Evolutionary conservation across 2,888 invertebrate species (phyloP), one percentile per base, ranked within the genome.

Genomic region (Alloscopus bannaensis): DNA sequence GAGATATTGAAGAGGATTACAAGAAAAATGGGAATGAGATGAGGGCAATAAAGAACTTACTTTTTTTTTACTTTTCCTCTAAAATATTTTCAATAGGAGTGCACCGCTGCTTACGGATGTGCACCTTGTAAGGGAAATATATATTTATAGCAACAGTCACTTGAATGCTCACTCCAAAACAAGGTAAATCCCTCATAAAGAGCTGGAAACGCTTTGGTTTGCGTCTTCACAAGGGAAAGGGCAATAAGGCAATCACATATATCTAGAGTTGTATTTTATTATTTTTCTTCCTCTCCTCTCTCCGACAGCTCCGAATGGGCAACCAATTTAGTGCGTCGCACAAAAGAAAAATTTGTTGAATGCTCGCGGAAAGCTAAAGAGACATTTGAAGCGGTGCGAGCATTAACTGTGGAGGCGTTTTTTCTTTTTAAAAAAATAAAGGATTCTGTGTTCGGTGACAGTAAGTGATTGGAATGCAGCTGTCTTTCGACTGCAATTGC

Each of bases 1-100:
- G 81, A 81, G 77, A 70, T 72, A 77, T 77, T 69, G 75, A 66
- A 75, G 75, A 66, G 75, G 75, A 59, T 66, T 75, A 50, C 59
- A 59, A 75, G 66, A 66, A 66, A 68, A 75, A 75, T 75, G 75
- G 76, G 68, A 50, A 40, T 55, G 68, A 60, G 69, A 69, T 62
- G 62, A 69, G 60, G 62, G 76, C 62, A 76, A 76, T 76, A 69
- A 69, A 69, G 60, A 66, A 57, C 65, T 57, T 22, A 47, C 28
- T 28, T 28, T 73, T 20, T 29, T 55, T 55, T 55, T 26, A 22
- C 69, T 22, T 55, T 31, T 36, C 26, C 11, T n/a, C n/a, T n/a
- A n/a, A n/a, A n/a, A n/a, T n/a, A n/a, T n/a, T n/a, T n/a, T n/a
- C n/a, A n/a, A n/a, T n/a, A n/a, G n/a, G n/a, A n/a, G n/a, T n/a